These are phyloP conservation scores for Netelia fuscicornis DNA, from an alignment of 2,888 invertebrate species.

Conservation along the genomic window DNA sequence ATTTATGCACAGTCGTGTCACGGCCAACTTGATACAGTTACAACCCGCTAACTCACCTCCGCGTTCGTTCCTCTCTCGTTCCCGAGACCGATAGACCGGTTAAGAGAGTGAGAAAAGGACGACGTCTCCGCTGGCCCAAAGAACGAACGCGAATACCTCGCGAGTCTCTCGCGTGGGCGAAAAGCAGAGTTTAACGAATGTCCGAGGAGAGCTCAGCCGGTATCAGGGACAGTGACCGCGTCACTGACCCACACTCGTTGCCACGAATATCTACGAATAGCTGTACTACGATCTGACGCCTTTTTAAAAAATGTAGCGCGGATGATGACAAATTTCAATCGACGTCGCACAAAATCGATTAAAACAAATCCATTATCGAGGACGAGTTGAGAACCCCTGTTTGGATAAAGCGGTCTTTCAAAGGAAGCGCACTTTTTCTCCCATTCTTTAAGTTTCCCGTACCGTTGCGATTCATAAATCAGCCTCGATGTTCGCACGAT, in stretches of 20 bases:
- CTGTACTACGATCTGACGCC: no score
- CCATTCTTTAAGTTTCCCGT: constrained; percentile 43
- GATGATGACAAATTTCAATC: no score
- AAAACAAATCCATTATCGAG: background rate
- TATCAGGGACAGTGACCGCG: constrained; percentile 35
- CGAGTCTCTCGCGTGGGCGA: constrained; percentile 42
- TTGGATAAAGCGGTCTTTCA: no score
- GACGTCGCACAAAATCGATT: background rate
- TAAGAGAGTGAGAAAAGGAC: constrained; percentile 46
- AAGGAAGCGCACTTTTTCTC: constrained; percentile 46
- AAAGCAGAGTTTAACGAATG: constrained; percentile 37
- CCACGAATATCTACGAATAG: no score
- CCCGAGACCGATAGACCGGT: constrained; percentile 36
- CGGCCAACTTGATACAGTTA: constrained; percentile 84
- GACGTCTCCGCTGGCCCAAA: constrained; percentile 36
- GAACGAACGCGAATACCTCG: constrained; percentile 40
- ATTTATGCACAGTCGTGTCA: constrained; percentile 83
- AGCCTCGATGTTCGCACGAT: constrained; percentile 76
- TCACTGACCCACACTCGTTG: constrained; percentile 29
- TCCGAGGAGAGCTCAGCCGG: constrained; percentile 6
- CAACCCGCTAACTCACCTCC: constrained; percentile 82
- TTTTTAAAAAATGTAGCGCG: no score
- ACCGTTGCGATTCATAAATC: constrained; percentile 75
- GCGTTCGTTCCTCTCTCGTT: constrained; percentile 67
- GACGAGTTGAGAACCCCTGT: background rate